Conservation (phyloP, 2,888 invertebrate genomes). For the Brachyptera risi region DNA sequence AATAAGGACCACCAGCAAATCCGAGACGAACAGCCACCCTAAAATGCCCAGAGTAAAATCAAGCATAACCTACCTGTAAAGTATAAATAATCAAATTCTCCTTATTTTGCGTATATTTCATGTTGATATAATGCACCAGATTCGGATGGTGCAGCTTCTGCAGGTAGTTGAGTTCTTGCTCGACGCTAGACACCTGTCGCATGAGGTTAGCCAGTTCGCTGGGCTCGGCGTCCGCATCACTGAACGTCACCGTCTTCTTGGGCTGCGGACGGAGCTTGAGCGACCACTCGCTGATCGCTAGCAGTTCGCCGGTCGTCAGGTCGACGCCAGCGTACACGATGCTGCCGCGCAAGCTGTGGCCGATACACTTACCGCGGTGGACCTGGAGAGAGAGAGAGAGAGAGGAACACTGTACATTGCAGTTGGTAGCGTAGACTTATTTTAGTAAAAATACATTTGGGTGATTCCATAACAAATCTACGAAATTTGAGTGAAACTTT, state of each 20-base stretch:
- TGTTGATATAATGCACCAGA: constrained; percentile 70
- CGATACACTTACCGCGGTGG: constrained; percentile 71
- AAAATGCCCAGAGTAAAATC: too few relatives aligned
- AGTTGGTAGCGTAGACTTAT: too few relatives aligned
- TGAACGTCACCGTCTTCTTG: constrained; percentile 40
- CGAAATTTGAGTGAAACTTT: too few relatives aligned
- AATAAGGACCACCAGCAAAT: too few relatives aligned
- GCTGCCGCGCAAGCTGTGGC: constrained; percentile 69
- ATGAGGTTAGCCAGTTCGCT: constrained; percentile 27
- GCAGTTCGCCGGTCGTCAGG: constrained; percentile 62
- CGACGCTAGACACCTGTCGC: constrained; percentile 59
- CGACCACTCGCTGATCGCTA: constrained; percentile 74
- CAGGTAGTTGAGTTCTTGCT: constrained; percentile 72
- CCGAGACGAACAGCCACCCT: too few relatives aligned
- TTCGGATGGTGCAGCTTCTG: constrained; percentile 66
- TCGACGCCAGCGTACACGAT: constrained; percentile 75
- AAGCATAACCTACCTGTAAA: constrained; percentile 68
- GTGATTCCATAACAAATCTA: too few relatives aligned
- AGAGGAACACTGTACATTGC: too few relatives aligned
- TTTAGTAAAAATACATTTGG: too few relatives aligned
- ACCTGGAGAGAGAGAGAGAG: constrained; percentile 53
- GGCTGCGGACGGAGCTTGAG: constrained; percentile 29
- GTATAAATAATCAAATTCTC: constrained; percentile 62
- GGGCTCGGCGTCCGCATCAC: constrained; percentile 6
- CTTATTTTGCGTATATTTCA: constrained; percentile 59